Evolutionary conservation across 2,797 vertebrate genomes (phyloP), one percentile per base, ranked within the genome.

Genomic region (Jordanella pulchra): DNA sequence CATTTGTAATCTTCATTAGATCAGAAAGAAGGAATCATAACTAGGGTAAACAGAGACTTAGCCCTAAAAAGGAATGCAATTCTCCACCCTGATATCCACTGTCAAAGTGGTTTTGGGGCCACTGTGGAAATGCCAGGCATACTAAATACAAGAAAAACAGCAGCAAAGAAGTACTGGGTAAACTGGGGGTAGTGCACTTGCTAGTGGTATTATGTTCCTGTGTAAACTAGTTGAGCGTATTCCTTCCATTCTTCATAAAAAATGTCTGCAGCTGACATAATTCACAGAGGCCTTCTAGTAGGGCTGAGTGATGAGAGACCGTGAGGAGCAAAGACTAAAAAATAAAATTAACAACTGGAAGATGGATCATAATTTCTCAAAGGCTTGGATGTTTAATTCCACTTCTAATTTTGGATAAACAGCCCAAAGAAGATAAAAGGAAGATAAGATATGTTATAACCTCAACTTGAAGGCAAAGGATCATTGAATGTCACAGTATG

Each of bases 61-160:
- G 76, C 64, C 76, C 67, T 48, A 2, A 23, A 54, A 25, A 85
- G 79, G 86, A 86, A 84, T 84, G 76, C 10, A 44, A 44, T 56
- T 71, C 82, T 79, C 79, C 79, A 71, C 78, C 80, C 71, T 77
- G 70, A 79, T 75, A 75, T 78, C 76, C 65, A 60, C 60, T 32
- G 1, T 47, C 61, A 53, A 61, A 70, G 71, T 72, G 67, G 78
- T 71, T 61, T 72, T 67, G 74, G 75, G 79, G 71, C 76, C 86
- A 71, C 77, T 27, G 4, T 86, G 81, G 87, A 86, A 91, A 90
- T 80, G 72, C 81, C 84, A 75, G 35, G 63, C 11, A 79, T 75
- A 80, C 42, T 71, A 83, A 89, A 91, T 69, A 71, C 71, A 81
- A 91, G 83, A 84, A 86, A 86, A 91, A 87, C 80, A 86, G 75